Conservation (phyloP, 2,888 invertebrate genomes). For the Hymenopus coronatus region DNA sequence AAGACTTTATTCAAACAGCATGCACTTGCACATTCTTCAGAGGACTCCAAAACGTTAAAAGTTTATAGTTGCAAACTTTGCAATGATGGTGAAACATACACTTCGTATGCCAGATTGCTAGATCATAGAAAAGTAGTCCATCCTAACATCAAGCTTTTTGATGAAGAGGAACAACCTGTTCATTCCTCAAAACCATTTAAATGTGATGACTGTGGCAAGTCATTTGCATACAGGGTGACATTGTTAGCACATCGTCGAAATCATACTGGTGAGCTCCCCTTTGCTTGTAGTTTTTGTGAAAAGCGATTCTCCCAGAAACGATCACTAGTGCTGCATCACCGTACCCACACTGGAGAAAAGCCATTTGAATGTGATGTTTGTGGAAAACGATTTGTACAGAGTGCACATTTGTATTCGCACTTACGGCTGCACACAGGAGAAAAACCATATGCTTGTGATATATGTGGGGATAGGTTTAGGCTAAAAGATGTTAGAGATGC, state of each 20-base stretch:
- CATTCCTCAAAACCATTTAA: slow-evolving; percentile 26
- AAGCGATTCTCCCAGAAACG: slow-evolving; percentile 33
- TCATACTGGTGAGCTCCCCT: slow-evolving; percentile 45
- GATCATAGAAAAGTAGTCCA: slow-evolving; percentile 30
- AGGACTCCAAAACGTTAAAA: slow-evolving; percentile 13
- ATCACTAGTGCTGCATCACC: slow-evolving; percentile 31
- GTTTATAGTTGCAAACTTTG: slow-evolving; percentile 27
- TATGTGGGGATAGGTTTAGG: slow-evolving; percentile 26
- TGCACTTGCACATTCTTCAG: slow-evolving; percentile 24
- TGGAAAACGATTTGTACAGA: slow-evolving; percentile 32
- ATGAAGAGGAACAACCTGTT: neutral
- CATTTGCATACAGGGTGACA: slow-evolving; percentile 53
- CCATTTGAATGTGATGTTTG: slow-evolving; percentile 31
- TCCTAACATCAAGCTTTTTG: slow-evolving; percentile 16
- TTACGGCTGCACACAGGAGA: slow-evolving; percentile 33
- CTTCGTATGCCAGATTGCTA: slow-evolving; percentile 27
- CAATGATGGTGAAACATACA: neutral
- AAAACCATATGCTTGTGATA: slow-evolving; percentile 31
- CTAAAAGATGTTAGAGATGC: slow-evolving; percentile 37
- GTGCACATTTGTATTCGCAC: slow-evolving; percentile 33
- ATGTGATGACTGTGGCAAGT: slow-evolving; percentile 50
- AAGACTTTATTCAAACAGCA: slow-evolving; percentile 32
- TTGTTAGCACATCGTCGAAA: slow-evolving; percentile 48
- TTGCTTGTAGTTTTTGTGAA: slow-evolving; percentile 31
- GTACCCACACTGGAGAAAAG: slow-evolving; percentile 34